phyloP scores from a whole-genome alignment of 1,140 invertebrate genomes.

The Hesperophylax magnus region DNA sequence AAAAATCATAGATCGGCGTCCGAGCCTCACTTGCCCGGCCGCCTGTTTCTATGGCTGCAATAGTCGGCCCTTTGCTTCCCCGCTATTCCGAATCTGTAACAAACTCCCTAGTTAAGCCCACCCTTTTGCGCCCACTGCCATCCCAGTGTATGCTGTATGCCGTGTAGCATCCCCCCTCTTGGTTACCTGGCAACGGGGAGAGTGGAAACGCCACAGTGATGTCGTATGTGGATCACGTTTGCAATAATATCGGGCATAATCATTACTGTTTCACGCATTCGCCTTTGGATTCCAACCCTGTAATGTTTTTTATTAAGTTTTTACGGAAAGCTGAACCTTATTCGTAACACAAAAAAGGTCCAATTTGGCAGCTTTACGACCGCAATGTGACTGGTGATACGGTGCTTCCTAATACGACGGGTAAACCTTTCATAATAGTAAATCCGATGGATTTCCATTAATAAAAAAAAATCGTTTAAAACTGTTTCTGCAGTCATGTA shows the following conservation, averaged over 20 bases:
- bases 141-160: background rate
- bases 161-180: background rate
- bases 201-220: background rate
- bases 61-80: background rate
- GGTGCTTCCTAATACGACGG: background rate
- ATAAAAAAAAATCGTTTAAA: no score
- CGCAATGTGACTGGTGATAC: conserved; percentile 5
- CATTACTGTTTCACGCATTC: conserved; percentile 41
- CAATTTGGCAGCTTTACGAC: conserved; percentile 19
- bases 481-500: no score
- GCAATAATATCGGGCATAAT: conserved; percentile 43
- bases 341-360: conserved; percentile 15
- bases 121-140: background rate
- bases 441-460: background rate
- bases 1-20: background rate
- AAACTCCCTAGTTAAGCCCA: no score
- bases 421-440: background rate
- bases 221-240: conserved; percentile 40
- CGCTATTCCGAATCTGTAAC: conserved; percentile 1
- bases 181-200: conserved; percentile 56
- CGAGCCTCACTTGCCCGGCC: background rate
- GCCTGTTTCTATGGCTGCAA: background rate
- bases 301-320: conserved; percentile 36
- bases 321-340: conserved; percentile 24
- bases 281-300: conserved; percentile 2